Percentiles rank a stretch among this genome's conserved stretches.
These are phyloP conservation scores for Lampris incognitus DNA, from an alignment of 2,113 vertebrate species.

Conservation along the genomic window DNA sequence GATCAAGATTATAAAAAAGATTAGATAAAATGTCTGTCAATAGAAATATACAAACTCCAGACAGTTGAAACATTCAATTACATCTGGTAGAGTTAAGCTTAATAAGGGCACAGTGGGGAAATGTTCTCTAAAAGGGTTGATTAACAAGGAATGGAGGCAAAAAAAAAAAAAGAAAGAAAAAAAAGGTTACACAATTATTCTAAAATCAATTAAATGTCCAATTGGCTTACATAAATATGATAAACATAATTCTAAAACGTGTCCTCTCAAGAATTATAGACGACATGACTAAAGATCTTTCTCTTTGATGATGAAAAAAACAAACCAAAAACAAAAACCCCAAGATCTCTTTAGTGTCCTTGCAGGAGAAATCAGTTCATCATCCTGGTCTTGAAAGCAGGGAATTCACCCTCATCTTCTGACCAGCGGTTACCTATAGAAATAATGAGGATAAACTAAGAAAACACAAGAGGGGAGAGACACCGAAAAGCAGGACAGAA, in stretches of 20 bases:
- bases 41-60: conserved; percentile 85
- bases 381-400: conserved; percentile 79
- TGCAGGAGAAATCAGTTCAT: conserved; percentile 69
- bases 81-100: conserved; percentile 75
- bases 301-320: conserved; percentile 26
- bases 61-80: conserved; percentile 78
- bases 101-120: conserved; percentile 62
- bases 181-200: conserved; percentile 62
- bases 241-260: conserved; percentile 87
- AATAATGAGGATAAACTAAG: conserved; percentile 96
- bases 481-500: conserved; percentile 46
- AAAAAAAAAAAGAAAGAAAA: conserved; percentile 38
- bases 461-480: conserved; percentile 50
- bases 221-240: conserved; percentile 89
- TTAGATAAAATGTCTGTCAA: conserved; percentile 79
- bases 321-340: conserved; percentile 4
- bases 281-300: conserved; percentile 51
- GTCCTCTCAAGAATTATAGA: conserved; percentile 86
- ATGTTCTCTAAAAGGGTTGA: conserved; percentile 37
- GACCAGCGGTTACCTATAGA: conserved; percentile 91
- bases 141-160: conserved; percentile 50
- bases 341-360: conserved; percentile 39
- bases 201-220: conserved; percentile 86
- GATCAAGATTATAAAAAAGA: conserved; percentile 80
- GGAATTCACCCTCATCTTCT: conserved; percentile 73